phyloP scores from a whole-genome alignment of 2,888 invertebrate species.

The Hermodice carunculata region DNA sequence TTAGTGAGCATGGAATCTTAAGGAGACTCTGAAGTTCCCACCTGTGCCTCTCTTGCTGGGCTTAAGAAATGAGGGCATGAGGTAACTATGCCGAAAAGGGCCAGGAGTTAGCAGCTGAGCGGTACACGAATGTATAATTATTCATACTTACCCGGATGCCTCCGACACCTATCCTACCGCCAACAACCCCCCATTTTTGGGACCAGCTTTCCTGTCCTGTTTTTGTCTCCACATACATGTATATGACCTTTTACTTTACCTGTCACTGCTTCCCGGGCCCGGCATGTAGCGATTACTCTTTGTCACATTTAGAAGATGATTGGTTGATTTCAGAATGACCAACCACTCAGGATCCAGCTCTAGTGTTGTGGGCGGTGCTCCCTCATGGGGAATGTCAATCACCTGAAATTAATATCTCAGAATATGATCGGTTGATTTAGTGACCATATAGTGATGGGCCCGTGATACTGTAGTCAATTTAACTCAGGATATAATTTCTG shows the following conservation, averaged over 20 bases:
- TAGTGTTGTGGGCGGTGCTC: conserved; percentile 52
- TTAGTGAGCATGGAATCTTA: too few relatives aligned
- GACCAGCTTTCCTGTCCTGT: conserved; percentile 8
- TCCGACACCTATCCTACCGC: background rate
- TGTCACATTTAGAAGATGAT: conserved; percentile 86
- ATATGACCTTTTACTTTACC: conserved; percentile 74
- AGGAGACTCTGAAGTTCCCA: too few relatives aligned
- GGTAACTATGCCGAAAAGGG: too few relatives aligned
- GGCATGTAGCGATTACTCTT: conserved; percentile 84
- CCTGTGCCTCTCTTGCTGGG: too few relatives aligned
- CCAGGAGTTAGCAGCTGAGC: too few relatives aligned
- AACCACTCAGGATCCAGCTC: conserved; percentile 91
- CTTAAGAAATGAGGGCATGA: too few relatives aligned
- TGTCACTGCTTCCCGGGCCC: conserved; percentile 79
- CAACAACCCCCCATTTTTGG: background rate
- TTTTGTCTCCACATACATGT: too few relatives aligned
- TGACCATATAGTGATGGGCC: background rate
- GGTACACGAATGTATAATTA: background rate
- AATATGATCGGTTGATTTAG: background rate
- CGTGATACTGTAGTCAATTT: too few relatives aligned
- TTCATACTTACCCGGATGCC: background rate
- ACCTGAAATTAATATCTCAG: conserved; percentile 44
- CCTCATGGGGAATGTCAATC: conserved; percentile 75
- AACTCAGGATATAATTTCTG: too few relatives aligned
- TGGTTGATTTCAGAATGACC: conserved; percentile 86